Conservation (phyloP, 2,888 invertebrate species). For the Eustalomyia histrio region DNA sequence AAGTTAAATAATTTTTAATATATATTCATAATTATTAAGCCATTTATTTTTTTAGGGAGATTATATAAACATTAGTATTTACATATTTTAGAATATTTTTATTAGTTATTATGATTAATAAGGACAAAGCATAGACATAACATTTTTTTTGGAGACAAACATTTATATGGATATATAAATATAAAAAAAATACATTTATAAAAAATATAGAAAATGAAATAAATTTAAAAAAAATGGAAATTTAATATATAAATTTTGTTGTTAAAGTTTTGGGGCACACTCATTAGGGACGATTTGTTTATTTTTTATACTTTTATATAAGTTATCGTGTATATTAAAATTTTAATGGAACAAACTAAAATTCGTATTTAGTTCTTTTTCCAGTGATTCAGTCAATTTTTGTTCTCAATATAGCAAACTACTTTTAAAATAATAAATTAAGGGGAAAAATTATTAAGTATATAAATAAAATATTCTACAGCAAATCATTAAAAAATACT, state of each 20-base stretch:
- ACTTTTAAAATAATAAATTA: neutral
- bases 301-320: neutral
- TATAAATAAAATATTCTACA: neutral
- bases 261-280: neutral
- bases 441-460: neutral
- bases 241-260: neutral
- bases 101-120: slow-evolving; percentile 1
- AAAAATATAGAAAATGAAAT: neutral
- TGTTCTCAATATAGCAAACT: slow-evolving; percentile 5
- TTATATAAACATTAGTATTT: slow-evolving; percentile 1
- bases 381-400: neutral
- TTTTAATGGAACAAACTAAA: neutral
- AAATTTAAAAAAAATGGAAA: neutral
- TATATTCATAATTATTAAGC: neutral
- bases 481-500: neutral
- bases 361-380: neutral
- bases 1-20: neutral
- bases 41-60: neutral
- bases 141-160: neutral
- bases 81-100: neutral
- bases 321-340: neutral
- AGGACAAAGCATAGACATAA: slow-evolving; percentile 1
- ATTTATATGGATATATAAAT: neutral
- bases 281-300: neutral
- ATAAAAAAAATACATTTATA: neutral